Evolutionary conservation across 2,113 vertebrate species (phyloP).

Genomic region (Ciconia maguari): DNA sequence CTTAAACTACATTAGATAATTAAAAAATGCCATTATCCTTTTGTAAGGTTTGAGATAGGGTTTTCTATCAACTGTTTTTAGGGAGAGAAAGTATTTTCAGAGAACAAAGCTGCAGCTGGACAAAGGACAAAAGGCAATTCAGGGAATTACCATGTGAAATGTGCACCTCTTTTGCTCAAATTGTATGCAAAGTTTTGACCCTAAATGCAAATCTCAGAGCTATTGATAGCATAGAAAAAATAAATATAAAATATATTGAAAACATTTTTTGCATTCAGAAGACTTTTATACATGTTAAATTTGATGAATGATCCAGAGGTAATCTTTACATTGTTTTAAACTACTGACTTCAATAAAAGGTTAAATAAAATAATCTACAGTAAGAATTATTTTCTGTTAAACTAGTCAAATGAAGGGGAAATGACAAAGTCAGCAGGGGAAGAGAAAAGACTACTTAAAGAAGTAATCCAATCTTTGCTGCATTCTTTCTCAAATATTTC

Average conservation of each 20-base stretch:
- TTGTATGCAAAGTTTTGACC: not conserved
- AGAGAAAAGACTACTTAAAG: not conserved
- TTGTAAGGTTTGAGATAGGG: not conserved
- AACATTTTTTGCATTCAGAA: not conserved
- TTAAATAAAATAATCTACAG: not conserved
- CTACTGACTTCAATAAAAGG: not conserved
- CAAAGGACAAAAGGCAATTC: not conserved
- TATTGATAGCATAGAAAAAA: not conserved
- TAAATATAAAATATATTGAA: not conserved
- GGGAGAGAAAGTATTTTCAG: not conserved
- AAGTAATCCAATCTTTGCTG: not conserved
- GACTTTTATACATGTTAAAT: not conserved
- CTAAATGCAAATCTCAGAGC: not conserved
- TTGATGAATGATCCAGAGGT: not conserved
- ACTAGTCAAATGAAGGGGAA: not conserved
- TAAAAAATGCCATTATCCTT: not conserved
- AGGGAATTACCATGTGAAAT: not conserved
- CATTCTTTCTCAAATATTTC: not conserved
- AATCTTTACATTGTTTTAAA: not conserved
- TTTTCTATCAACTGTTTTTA: not conserved
- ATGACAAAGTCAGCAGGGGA: not conserved
- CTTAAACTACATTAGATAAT: not conserved
- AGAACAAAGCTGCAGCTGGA: not conserved
- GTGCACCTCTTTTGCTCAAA: not conserved
- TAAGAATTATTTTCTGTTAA: not conserved